phyloP scores from a whole-genome alignment of 2,797 vertebrate genomes.

The Pseudochromis fuscus region DNA sequence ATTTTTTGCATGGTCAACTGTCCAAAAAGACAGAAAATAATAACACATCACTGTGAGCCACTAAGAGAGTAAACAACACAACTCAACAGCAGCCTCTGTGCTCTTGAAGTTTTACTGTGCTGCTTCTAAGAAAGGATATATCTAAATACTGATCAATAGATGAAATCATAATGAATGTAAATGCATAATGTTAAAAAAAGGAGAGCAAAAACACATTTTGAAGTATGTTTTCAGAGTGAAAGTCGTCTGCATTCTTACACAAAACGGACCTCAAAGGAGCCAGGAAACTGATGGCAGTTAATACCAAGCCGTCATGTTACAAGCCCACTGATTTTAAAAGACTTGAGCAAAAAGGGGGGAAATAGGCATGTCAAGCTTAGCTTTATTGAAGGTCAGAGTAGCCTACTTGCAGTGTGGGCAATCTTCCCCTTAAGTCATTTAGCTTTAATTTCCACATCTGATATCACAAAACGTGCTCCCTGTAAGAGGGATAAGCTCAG shows the following conservation, averaged over 20 bases:
- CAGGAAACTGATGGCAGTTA: constrained; percentile 56
- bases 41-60: constrained; percentile 40
- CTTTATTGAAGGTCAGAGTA: constrained; percentile 88
- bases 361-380: constrained; percentile 82
- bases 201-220: neutral
- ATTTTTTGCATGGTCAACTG: constrained; percentile 18
- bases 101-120: neutral
- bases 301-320: constrained; percentile 63
- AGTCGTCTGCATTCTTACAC: constrained; percentile 8
- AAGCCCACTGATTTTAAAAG: constrained; percentile 69
- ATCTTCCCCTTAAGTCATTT: constrained; percentile 90
- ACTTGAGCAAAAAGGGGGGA: constrained; percentile 69
- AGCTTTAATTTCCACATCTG: constrained; percentile 89
- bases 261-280: constrained; percentile 44
- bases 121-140: neutral
- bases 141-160: neutral
- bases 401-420: constrained; percentile 87
- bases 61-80: constrained; percentile 3
- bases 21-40: constrained; percentile 12
- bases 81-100: constrained; percentile 5
- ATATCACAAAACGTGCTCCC: constrained; percentile 87
- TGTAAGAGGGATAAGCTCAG: constrained; percentile 88
- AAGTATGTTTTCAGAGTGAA: constrained; percentile 6
- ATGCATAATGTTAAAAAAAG: neutral
- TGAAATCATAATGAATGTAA: constrained; percentile 19